Evolutionary conservation across 30 jellyfish, hydroid and myxozoan species (phyloP), one percentile per base, ranked within the genome.

Genomic region (Rhopilema esculentum): DNA sequence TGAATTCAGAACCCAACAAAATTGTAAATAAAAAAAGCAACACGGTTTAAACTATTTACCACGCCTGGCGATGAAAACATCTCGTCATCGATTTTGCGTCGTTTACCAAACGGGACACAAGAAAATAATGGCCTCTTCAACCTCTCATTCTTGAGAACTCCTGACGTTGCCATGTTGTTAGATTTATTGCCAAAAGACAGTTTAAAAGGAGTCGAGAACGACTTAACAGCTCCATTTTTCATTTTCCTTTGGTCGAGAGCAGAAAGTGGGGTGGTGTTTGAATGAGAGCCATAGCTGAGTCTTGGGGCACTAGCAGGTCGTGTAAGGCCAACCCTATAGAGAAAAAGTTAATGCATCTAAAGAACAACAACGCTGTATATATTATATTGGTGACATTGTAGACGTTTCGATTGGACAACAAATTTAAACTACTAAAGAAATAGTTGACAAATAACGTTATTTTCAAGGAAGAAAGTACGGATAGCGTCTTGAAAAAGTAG

Each of bases 101-200:
- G 66, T 69, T 84, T 84, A 24, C 92, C 83, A 52, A 84, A 84
- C 49, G 92, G 92, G 1, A 84, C 92, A 72, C 92, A 70, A 16
- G 92, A 72, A 71, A 84, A 62, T 24, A 84, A 72, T 17, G 92
- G 92, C 12, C 92, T 27, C 77, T 84, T 84, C 0, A 65, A 23
- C 24, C 53, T 48, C 22, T 63, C 68, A n/a, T 77, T 62, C 8
- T 7, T 23, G 27, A 20, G 25, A 31, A 65, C 52, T 23, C 27
- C 26, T 18, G 70, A 12, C 17, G 27, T 71, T 2, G 70, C 85
- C 19, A 33, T 49, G 16, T 48, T 74, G 31, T 26, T 63, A 15
- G 33, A 32, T n/a, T 20, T 25, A 66, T 72, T 72, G 26, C 24
- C 27, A 25, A 49, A 16, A 4, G 30, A 29, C 16, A 66, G 67